Evolutionary conservation across 2,888 invertebrate species (phyloP).

Genomic region (Drosophila setosimentum): DNA sequence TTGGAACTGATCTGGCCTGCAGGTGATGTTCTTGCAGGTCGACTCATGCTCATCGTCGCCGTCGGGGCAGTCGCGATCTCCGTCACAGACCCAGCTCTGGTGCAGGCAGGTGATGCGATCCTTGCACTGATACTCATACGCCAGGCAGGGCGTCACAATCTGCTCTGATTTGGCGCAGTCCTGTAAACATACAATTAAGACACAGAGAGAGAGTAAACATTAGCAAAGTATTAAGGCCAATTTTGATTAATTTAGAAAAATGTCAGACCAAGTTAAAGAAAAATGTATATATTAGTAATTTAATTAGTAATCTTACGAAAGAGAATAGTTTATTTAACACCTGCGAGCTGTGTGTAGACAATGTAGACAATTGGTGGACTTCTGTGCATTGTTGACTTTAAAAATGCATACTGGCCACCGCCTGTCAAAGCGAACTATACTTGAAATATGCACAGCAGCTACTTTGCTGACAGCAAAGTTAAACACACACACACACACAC

Average conservation of each 20-base stretch:
- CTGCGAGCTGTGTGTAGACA: conserved; percentile 11
- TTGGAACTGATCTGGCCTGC: conserved; percentile 94
- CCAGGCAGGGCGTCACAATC: conserved; percentile 88
- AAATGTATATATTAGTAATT: background rate
- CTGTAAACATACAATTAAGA: conserved; percentile 80
- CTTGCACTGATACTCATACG: conserved; percentile 91
- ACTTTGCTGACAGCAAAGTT: conserved; percentile 42
- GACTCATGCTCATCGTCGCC: conserved; percentile 91
- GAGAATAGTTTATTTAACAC: background rate
- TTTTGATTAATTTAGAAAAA: background rate
- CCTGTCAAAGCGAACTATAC: conserved; percentile 49
- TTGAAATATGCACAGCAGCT: conserved; percentile 50
- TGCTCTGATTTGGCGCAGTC: conserved; percentile 87
- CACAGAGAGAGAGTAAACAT: too few species aligned
- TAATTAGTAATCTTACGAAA: too few species aligned
- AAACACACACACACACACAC: conserved; percentile 25
- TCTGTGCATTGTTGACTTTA: conserved; percentile 32
- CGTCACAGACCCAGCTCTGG: conserved; percentile 93
- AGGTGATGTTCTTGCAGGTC: conserved; percentile 90
- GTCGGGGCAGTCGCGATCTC: conserved; percentile 92
- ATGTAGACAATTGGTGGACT: conserved; percentile 40
- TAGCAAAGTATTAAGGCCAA: too few species aligned
- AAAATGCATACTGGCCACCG: conserved; percentile 37
- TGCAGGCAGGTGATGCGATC: conserved; percentile 93
- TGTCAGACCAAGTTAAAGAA: too few species aligned